A percentile compares a stretch with the other conserved stretches of the same genome.
These are phyloP conservation scores for Denticeps clupeoides DNA, from an alignment of 2,797 vertebrate species.

Conservation along the genomic window DNA sequence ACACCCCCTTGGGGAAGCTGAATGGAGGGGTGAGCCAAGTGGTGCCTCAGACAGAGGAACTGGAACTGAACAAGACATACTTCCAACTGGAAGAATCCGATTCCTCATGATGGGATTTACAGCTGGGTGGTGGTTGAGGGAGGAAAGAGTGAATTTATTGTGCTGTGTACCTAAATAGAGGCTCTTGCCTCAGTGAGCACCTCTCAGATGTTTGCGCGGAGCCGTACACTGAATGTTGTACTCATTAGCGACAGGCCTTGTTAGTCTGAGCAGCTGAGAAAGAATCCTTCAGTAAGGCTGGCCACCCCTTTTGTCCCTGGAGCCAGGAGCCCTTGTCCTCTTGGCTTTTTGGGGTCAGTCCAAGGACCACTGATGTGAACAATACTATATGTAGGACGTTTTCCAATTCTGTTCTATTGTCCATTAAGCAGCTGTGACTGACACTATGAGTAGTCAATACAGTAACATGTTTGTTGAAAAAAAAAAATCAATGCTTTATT, in stretches of 20 bases:
- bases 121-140: neutral
- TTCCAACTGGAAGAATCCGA: slow-evolving; percentile 33
- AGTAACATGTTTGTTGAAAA: too few species aligned
- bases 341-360: too few species aligned
- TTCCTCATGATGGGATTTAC: slow-evolving; percentile 27
- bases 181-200: neutral
- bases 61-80: neutral
- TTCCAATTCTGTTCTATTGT: too few species aligned
- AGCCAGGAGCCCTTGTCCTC: slow-evolving; percentile 4
- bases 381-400: too few species aligned
- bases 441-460: too few species aligned
- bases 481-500: too few species aligned
- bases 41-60: neutral
- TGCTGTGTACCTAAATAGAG: neutral
- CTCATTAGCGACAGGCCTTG: slow-evolving; percentile 3
- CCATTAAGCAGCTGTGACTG: too few species aligned
- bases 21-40: slow-evolving; percentile 8
- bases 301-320: slow-evolving; percentile 3
- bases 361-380: too few species aligned
- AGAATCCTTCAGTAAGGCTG: too few species aligned
- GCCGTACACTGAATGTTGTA: neutral
- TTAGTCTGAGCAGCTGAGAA: slow-evolving; percentile 3
- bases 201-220: neutral
- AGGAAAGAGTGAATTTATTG: neutral
- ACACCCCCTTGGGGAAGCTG: slow-evolving; percentile 44